Percentiles rank a stretch among this genome's conserved stretches.
phyloP scores from a whole-genome alignment of 2,797 vertebrate species.

The Eurystomus glaucurus region DNA sequence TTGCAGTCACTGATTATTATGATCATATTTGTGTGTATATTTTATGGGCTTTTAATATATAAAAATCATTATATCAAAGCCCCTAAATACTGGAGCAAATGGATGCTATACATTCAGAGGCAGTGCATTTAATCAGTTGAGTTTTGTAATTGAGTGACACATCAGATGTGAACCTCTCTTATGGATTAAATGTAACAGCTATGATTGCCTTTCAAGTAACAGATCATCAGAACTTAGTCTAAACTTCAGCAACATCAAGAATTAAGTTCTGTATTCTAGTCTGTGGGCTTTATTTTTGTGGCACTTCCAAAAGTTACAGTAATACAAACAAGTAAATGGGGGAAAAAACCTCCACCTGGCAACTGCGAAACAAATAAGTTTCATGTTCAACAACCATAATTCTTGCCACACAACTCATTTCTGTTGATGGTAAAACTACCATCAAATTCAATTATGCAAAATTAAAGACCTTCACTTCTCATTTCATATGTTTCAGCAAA shows the following conservation, averaged over 20 bases:
- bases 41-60: background rate
- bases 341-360: background rate
- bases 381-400: background rate
- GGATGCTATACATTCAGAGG: background rate
- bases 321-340: background rate
- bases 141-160: background rate
- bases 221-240: background rate
- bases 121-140: background rate
- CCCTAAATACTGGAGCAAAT: background rate
- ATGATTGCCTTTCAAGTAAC: constrained; percentile 21
- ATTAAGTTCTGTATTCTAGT: background rate
- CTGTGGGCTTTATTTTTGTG: background rate
- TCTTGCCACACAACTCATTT: background rate
- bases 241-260: no score
- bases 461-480: background rate
- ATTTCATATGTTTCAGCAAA: background rate
- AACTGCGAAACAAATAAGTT: constrained; percentile 38
- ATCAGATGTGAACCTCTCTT: background rate
- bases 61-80: background rate
- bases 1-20: background rate
- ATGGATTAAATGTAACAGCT: background rate
- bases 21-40: background rate
- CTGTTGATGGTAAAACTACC: background rate
- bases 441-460: background rate
- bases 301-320: background rate